Evolutionary conservation across 2,888 invertebrate species (phyloP).

Genomic region (Biston betularia): DNA sequence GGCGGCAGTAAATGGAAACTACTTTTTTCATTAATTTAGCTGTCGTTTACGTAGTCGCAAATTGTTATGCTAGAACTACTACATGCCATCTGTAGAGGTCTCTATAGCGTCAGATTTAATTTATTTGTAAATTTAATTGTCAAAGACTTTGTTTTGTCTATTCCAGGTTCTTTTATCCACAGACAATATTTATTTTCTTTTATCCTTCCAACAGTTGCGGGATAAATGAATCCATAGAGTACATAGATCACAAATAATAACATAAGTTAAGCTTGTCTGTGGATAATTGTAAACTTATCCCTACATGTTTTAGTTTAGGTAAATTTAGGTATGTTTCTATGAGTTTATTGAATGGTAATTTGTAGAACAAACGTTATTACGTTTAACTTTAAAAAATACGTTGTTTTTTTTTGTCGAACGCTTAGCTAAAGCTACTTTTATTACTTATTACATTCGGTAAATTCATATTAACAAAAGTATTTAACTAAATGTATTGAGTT

Average conservation of each 20-base stretch:
- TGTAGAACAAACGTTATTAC: neutral
- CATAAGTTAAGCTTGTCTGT: conserved; percentile 59
- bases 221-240: conserved; percentile 65
- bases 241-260: conserved; percentile 59
- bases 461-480: conserved; percentile 15
- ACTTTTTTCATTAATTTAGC: no score
- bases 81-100: no score
- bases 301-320: conserved; percentile 27
- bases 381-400: conserved; percentile 1
- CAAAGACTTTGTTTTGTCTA: conserved; percentile 40
- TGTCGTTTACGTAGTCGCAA: no score
- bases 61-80: no score
- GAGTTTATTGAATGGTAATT: conserved; percentile 17
- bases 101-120: neutral
- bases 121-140: conserved; percentile 1
- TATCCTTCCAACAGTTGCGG: conserved; percentile 63
- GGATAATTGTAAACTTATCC: conserved; percentile 49
- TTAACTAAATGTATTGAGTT: conserved; percentile 25
- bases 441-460: conserved; percentile 22
- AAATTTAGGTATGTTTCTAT: conserved; percentile 17
- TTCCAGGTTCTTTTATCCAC: conserved; percentile 32
- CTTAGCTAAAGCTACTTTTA: neutral
- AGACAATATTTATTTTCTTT: conserved; percentile 24
- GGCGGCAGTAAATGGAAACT: no score
- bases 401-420: neutral